Percentiles rank a stretch among this genome's conserved stretches.
Evolutionary conservation across 2,797 vertebrate species (phyloP).

Genomic region (Odontamblyopus lacepedii): DNA sequence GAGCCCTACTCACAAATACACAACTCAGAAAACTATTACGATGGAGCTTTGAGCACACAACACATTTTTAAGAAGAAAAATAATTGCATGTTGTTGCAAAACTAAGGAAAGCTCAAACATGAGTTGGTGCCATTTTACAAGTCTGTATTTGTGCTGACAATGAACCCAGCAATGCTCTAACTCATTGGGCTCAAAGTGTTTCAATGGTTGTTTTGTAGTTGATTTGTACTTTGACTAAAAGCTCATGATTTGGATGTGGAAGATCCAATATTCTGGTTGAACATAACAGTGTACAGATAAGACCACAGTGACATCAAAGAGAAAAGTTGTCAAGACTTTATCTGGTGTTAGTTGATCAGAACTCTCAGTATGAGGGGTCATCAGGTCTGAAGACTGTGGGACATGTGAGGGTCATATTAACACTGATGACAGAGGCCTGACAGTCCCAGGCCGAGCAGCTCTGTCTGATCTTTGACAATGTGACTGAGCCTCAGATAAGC

Average conservation of each 20-base stretch:
- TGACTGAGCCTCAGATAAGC: conserved; percentile 50
- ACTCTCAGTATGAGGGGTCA: conserved; percentile 66
- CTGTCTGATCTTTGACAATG: conserved; percentile 66
- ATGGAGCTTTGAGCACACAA: neutral
- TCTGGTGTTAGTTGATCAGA: conserved; percentile 57
- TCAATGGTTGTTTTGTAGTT: neutral
- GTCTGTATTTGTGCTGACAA: no score
- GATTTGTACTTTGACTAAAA: neutral
- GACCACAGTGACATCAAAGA: conserved; percentile 58
- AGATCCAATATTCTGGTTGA: no score
- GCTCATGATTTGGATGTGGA: neutral
- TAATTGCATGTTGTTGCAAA: neutral
- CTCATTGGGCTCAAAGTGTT: no score
- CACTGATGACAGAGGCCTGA: conserved; percentile 49
- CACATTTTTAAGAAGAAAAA: neutral
- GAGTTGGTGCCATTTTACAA: neutral
- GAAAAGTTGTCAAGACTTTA: conserved; percentile 55
- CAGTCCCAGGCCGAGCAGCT: conserved; percentile 45
- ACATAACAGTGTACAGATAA: neutral
- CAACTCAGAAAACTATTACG: neutral
- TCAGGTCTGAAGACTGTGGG: conserved; percentile 66
- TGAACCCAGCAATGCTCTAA: no score
- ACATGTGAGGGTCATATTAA: conserved; percentile 56
- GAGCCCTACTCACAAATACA: neutral
- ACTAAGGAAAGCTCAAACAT: neutral